These are phyloP conservation scores for Drosophila paranaensis DNA, from an alignment of 2,888 invertebrate genomes.

Conservation along the genomic window DNA sequence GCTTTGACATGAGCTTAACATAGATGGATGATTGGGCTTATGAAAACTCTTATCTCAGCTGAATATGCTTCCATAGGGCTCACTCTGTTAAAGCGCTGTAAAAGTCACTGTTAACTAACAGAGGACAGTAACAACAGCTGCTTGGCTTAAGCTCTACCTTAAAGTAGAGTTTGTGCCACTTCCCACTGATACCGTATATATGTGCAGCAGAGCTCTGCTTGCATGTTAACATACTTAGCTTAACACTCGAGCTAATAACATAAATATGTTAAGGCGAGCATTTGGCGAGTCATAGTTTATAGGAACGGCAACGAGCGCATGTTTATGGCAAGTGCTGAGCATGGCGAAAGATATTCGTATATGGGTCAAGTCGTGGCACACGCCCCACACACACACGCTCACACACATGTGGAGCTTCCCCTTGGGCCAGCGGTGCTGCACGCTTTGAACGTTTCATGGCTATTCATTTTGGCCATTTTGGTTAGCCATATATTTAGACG, in stretches of 20 bases:
- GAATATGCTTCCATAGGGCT: no score
- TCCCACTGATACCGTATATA: neutral
- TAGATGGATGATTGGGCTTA: no score
- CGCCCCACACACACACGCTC: conserved; percentile 38
- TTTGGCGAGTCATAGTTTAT: conserved; percentile 18
- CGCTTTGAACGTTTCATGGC: conserved; percentile 53
- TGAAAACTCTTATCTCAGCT: no score
- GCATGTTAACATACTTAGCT: conserved; percentile 12
- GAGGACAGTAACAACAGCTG: neutral
- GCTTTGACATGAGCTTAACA: no score
- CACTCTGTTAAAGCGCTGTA: neutral
- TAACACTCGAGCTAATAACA: conserved; percentile 16
- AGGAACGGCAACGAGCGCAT: conserved; percentile 1
- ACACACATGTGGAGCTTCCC: neutral
- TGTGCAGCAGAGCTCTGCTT: neutral
- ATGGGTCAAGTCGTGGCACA: conserved; percentile 49
- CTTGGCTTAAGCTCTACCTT: neutral
- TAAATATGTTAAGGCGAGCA: conserved; percentile 26
- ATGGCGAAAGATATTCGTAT: conserved; percentile 20
- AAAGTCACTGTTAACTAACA: neutral
- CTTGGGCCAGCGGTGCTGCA: conserved; percentile 45
- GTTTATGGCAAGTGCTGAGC: conserved; percentile 11
- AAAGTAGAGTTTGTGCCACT: no score
- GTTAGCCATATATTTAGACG: conserved; percentile 63
- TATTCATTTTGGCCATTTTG: conserved; percentile 63